Evolutionary conservation across 2,797 vertebrate species (phyloP).

Genomic region (Holocentrus rufus): DNA sequence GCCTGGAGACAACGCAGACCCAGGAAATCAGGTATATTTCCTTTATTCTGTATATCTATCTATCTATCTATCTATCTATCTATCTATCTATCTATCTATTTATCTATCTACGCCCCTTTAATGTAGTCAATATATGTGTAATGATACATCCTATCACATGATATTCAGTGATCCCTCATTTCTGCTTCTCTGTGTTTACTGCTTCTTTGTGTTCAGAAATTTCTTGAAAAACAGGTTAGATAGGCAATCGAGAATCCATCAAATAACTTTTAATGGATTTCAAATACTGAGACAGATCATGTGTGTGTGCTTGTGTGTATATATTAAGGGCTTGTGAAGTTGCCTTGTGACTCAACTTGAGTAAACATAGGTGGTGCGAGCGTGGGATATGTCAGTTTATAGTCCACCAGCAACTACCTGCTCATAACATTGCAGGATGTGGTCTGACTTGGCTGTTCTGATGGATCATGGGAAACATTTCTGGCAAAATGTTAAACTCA

Average conservation of each 20-base stretch:
- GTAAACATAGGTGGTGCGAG: constrained; percentile 79
- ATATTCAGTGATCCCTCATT: background rate
- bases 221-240: background rate
- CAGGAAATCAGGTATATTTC: constrained; percentile 56
- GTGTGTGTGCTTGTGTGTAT: constrained; percentile 31
- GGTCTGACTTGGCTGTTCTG: background rate
- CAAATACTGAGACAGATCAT: constrained; percentile 11
- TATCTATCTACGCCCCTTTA: background rate
- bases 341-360: constrained; percentile 77
- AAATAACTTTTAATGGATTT: constrained; percentile 1
- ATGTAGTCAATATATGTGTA: too few species aligned
- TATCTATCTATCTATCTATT: background rate
- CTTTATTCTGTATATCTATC: background rate
- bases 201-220: background rate
- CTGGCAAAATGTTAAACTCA: constrained; percentile 18
- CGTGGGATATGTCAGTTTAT: constrained; percentile 37
- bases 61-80: constrained; percentile 27
- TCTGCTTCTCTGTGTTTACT: background rate
- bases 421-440: constrained; percentile 37
- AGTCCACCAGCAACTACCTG: constrained; percentile 23
- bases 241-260: background rate
- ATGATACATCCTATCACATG: background rate
- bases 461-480: constrained; percentile 3
- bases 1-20: constrained; percentile 47
- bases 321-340: constrained; percentile 18